phyloP scores from a whole-genome alignment of 2,797 vertebrate genomes.

The Myotis findleyi region DNA sequence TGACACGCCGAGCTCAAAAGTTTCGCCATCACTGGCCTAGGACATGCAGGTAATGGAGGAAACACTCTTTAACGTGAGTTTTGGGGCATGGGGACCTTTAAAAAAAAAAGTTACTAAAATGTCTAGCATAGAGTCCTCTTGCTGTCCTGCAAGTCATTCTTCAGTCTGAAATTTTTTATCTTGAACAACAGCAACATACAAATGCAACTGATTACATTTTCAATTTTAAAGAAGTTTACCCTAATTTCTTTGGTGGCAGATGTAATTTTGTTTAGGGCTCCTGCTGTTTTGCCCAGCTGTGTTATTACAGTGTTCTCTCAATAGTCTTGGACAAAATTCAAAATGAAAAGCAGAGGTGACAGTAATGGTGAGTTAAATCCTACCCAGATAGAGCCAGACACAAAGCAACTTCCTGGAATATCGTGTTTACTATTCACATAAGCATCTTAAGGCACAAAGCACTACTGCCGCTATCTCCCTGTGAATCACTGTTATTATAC shows the following conservation, averaged over 20 bases:
- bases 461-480: neutral
- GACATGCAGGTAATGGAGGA: neutral
- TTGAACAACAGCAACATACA: slow-evolving; percentile 32
- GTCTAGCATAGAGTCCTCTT: neutral
- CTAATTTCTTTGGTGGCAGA: slow-evolving; percentile 44
- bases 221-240: slow-evolving; percentile 24
- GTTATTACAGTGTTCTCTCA: slow-evolving; percentile 48
- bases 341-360: slow-evolving; percentile 38
- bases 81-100: neutral
- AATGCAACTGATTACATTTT: slow-evolving; percentile 54
- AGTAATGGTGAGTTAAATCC: neutral
- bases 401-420: slow-evolving; percentile 23
- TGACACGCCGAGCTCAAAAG: too few relatives aligned
- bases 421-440: slow-evolving; percentile 19
- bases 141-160: slow-evolving; percentile 14
- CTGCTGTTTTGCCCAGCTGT: slow-evolving; percentile 46
- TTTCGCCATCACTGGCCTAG: neutral
- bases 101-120: neutral
- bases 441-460: slow-evolving; percentile 35
- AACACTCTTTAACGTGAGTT: neutral
- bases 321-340: slow-evolving; percentile 48
- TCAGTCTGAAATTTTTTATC: slow-evolving; percentile 26
- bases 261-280: slow-evolving; percentile 49
- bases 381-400: slow-evolving; percentile 12
- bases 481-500: neutral